Conservation (phyloP, 2,888 invertebrate species). For the Chrysodeixis includens region DNA sequence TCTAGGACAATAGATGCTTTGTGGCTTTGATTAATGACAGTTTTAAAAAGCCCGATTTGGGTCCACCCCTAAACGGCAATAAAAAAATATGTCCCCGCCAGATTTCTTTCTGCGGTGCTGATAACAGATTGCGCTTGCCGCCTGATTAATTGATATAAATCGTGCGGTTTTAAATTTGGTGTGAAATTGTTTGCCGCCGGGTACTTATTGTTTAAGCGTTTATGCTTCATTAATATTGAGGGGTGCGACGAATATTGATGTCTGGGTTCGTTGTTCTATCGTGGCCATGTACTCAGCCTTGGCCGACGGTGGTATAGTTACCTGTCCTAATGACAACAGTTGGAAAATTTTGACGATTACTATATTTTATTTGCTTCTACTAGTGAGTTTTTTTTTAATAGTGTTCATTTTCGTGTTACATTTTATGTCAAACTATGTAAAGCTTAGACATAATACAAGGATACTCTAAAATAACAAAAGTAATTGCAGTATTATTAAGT, state of each 20-base stretch:
- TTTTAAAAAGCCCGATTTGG: slow-evolving; percentile 68
- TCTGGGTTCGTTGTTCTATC: background rate
- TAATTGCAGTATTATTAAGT: too few relatives aligned
- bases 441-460: too few relatives aligned
- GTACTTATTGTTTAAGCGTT: slow-evolving; percentile 4
- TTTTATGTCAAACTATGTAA: too few relatives aligned
- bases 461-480: too few relatives aligned
- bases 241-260: background rate
- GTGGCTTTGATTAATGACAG: slow-evolving; percentile 71
- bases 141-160: slow-evolving; percentile 61
- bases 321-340: background rate
- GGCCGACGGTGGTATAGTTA: background rate
- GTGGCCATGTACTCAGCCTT: background rate
- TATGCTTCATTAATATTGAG: slow-evolving; percentile 8
- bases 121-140: slow-evolving; percentile 57
- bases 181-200: slow-evolving; percentile 18
- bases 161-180: slow-evolving; percentile 48
- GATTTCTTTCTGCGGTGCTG: slow-evolving; percentile 59
- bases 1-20: slow-evolving; percentile 71
- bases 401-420: too few relatives aligned
- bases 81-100: slow-evolving; percentile 62
- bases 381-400: too few relatives aligned
- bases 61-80: slow-evolving; percentile 59
- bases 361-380: background rate
- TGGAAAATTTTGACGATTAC: background rate